Conservation (phyloP, 2,113 vertebrate genomes). For the Silurus glanis region DNA sequence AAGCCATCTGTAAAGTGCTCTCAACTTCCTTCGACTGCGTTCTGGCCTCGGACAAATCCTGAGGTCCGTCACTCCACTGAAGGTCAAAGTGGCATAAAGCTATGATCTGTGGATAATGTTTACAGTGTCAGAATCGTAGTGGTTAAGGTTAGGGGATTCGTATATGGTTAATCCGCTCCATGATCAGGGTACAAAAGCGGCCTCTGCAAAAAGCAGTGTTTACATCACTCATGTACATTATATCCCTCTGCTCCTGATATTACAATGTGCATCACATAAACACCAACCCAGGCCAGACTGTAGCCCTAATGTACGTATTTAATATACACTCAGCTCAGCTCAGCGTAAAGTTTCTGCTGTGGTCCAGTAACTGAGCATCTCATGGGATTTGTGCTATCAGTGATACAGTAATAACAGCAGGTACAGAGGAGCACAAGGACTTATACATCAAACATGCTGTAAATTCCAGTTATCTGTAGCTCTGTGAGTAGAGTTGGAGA, state of each 20-base stretch:
- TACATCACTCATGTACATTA: constrained; percentile 17
- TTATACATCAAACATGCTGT: constrained; percentile 52
- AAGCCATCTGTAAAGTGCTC: constrained; percentile 94
- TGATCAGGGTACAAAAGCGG: constrained; percentile 8
- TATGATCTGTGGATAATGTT: constrained; percentile 21
- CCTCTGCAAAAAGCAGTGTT: constrained; percentile 18
- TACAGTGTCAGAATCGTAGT: constrained; percentile 2
- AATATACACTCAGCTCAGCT: constrained; percentile 45
- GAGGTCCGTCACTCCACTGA: constrained; percentile 53
- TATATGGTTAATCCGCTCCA: background rate
- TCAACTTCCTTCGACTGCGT: constrained; percentile 91
- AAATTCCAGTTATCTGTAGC: constrained; percentile 26
- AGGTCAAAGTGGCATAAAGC: background rate
- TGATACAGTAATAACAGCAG: constrained; percentile 51
- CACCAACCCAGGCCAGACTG: constrained; percentile 18
- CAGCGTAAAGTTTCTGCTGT: constrained; percentile 21
- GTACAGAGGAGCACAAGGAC: constrained; percentile 42
- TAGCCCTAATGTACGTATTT: constrained; percentile 55
- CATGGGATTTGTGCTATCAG: constrained; percentile 22
- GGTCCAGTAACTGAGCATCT: constrained; percentile 10
- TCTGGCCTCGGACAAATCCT: constrained; percentile 85
- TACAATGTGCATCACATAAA: constrained; percentile 13
- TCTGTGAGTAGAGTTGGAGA: constrained; percentile 19
- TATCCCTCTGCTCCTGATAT: constrained; percentile 8
- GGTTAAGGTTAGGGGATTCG: background rate